Base-by-base conservation (phyloP, 2,888 invertebrate species). In the Arge pagana region DNA sequence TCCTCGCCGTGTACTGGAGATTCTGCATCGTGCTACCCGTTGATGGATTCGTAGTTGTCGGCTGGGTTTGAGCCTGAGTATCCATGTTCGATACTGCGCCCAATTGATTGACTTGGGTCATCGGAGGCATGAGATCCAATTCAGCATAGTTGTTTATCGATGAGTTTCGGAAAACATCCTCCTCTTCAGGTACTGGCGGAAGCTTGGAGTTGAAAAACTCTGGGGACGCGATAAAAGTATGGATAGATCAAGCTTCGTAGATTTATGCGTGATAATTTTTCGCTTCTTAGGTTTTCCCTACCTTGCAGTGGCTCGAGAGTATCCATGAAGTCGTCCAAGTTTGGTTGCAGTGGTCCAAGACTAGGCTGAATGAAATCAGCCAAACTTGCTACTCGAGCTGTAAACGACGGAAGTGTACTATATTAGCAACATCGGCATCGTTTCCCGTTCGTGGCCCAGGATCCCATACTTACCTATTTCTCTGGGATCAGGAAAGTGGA, bases 311-410 rank as follows among this genome's bases (percentile, higher is more conserved):
- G 92, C 77, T 93, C 89, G 75, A 93, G 81, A 57, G 89, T 90
- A 71, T 93, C 93, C 91, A 93, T 93, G 78, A 93, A 93, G 79
- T 95, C 95, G 72, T 96, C 95, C 68, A 97, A 83, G 79, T 93
- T 95, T 59, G 99, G 98, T 79, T 99, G 98, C 55, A 99, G 81
- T 49, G 97, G 96, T 31, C 96, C 91, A 70, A 99, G 85, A 73
- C 96, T 96, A 48, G 99, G 99, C 80, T 99, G 99, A 77, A 99
- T 96, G 72, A 98, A 94, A 80, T 99, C 96, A 41, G 96, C 94
- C 71, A 92, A 83, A 68, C 89, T 90, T 49, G 93, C 91, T 62
- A 87, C 89, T 75, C 90, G 85, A 43, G 90, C 92, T 91, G 77
- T 30, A 79, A 81, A n/a, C 6, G 36, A 19, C 19, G 30, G 33